Evolutionary conservation across 2,797 vertebrate genomes (phyloP), one percentile per base, ranked within the genome.

Genomic region (Clarias fuscus): DNA sequence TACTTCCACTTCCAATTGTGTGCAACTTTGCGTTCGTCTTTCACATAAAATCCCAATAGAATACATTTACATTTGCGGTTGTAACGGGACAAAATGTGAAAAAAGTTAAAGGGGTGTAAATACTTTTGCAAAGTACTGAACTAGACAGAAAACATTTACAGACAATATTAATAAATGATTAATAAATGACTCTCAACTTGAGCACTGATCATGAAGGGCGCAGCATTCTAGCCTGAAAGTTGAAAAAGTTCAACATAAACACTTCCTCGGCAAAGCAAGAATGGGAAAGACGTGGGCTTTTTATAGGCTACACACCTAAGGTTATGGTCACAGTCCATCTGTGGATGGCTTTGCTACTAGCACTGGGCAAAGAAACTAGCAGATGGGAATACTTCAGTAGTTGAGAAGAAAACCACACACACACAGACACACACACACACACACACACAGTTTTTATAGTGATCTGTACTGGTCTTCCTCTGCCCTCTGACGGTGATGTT

Each of bases 401-500:
- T 13, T 33, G 17, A 22, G 27, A 78, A 78, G n/a, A 56, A 48
- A 58, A 18, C 13, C 24, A n/a, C 43, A 17, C 22, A 27, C 5
- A 40, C 58, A 33, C 33, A n/a, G n/a, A n/a, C n/a, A n/a, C n/a
- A 43, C 22, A 10, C 27, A 20, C 27, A 22, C 7, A 37, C 62
- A 22, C 30, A 33, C 40, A 24, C 24, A 43, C 20, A 5, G 59
- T 13, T 53, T 53, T 53, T 13, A 53, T 53, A 53, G 48, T 53
- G 11, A 10, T 15, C 5, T 80, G 70, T 37, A 30, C 4, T 86
- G 58, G 70, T 90, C 86, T 80, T 89, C 65, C 89, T 72, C 89
- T 89, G 91, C 91, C 91, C 89, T 91, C 91, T 89, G 79, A 43
- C 72, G 90, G 85, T 73, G 61, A 56, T 33, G 27, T 30, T 64